phyloP scores from a whole-genome alignment of 2,797 vertebrate genomes.

The Scolopax rusticola region DNA sequence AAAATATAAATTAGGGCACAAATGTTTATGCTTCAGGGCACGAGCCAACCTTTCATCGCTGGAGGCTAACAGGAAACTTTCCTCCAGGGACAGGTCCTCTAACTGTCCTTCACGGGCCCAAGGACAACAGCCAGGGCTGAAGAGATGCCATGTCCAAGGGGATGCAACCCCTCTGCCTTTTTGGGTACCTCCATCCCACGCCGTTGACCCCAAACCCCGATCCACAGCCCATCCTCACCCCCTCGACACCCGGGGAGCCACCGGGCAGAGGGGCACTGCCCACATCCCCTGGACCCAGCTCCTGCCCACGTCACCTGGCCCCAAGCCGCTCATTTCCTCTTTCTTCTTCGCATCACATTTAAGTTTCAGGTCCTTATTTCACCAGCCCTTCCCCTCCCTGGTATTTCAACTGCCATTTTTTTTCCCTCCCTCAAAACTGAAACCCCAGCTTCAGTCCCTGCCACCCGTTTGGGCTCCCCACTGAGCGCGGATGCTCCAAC shows the following conservation, averaged over 20 bases:
- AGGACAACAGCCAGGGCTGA: not conserved
- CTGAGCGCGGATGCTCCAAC: rapidly evolving
- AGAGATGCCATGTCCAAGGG: not conserved
- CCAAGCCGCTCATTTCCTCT: constrained; percentile 29
- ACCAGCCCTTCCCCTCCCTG: not conserved
- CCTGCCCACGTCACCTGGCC: not conserved
- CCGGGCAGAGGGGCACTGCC: not conserved
- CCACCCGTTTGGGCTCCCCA: not conserved
- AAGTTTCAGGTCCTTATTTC: constrained; percentile 54
- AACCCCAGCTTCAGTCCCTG: not conserved
- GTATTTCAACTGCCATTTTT: not conserved
- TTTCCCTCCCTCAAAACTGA: not conserved
- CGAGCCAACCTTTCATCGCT: not conserved
- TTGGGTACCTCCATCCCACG: rapidly evolving
- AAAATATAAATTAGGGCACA: not conserved
- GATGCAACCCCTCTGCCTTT: not conserved
- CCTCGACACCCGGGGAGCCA: rapidly evolving
- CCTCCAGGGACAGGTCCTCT: not conserved
- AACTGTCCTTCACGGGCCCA: not conserved
- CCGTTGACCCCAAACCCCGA: not conserved
- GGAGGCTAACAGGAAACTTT: not conserved
- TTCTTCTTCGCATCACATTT: not conserved
- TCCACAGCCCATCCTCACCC: not conserved
- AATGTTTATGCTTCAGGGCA: not conserved
- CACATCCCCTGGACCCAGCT: not conserved